Evolutionary conservation across 2,888 invertebrate species (phyloP), one percentile per base, ranked within the genome.

Genomic region (Chymomyza procnemis): DNA sequence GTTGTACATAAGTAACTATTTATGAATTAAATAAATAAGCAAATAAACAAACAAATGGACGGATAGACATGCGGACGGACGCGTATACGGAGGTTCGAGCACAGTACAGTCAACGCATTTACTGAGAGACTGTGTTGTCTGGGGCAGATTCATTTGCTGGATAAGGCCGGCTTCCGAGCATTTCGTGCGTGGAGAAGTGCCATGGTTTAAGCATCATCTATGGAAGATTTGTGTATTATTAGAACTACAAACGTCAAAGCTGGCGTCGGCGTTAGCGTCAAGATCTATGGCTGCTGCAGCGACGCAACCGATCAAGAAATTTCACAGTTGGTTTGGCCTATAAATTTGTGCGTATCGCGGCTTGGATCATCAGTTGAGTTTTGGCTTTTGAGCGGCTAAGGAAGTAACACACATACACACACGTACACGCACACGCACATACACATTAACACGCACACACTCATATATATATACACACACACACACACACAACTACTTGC

Each of bases 1-100:
- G 67, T 72, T 74, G 77, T 79, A 66, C 69, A 79, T 86, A 81
- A 81, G 78, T 79, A 74, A 76, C 76, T 83, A 84, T 79, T 85
- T 85, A 88, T 88, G 82, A 88, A 88, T 88, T 85, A 85, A 84
- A 75, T 76, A 88, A 88, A 88, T 68, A 84, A 19, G 12, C 21
- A 19, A 21, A 54, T 41, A 71, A 55, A n/a, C 22, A 54, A 52
- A 46, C 62, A 74, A 68, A 68, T 59, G n/a, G 57, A 18, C 48
- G 59, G 22, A 41, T n/a, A n/a, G n/a, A n/a, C 30, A 22, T 54
- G n/a, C n/a, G 18, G 9, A 21, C 19, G 5, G 50, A 18, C 34
- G 16, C n/a, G n/a, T n/a, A n/a, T n/a, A n/a, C n/a, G n/a, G n/a
- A n/a, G n/a, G n/a, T n/a, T n/a, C n/a, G n/a, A n/a, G n/a, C n/a